A percentile compares a stretch with the other conserved stretches of the same genome.
Conservation (phyloP, 2,888 invertebrate genomes). For the Macrophya annulata region DNA sequence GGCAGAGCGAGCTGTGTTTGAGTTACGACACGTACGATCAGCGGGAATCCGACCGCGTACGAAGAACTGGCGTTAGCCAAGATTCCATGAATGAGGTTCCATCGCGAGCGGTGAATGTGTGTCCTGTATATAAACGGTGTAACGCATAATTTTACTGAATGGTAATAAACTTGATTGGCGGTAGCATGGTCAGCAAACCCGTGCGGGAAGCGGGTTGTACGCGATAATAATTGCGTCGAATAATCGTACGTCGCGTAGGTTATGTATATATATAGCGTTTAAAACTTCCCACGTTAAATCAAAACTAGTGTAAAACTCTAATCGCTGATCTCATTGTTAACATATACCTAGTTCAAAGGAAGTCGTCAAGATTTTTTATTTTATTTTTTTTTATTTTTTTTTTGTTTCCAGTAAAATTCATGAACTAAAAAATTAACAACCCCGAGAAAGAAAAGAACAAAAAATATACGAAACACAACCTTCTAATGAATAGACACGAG, state of each 20-base stretch:
- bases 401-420: background rate
- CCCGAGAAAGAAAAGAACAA: background rate
- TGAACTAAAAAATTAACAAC: background rate
- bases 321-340: constrained; percentile 20
- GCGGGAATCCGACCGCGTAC: constrained; percentile 28
- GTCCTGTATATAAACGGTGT: constrained; percentile 3
- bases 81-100: constrained; percentile 56
- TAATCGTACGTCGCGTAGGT: background rate
- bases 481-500: background rate
- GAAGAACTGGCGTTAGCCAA: constrained; percentile 51
- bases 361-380: background rate
- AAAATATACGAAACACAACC: background rate
- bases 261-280: background rate
- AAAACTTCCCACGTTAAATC: constrained; percentile 26
- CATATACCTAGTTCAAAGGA: background rate
- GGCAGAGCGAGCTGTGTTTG: background rate
- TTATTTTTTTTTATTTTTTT: too few species aligned
- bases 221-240: constrained; percentile 3
- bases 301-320: constrained; percentile 7
- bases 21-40: constrained; percentile 22
- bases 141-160: constrained; percentile 43
- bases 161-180: constrained; percentile 28
- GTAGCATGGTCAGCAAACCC: background rate
- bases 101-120: constrained; percentile 17
- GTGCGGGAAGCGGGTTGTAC: background rate